These are phyloP conservation scores for Cylloceria caligata DNA, from an alignment of 2,888 invertebrate genomes.

Conservation along the genomic window DNA sequence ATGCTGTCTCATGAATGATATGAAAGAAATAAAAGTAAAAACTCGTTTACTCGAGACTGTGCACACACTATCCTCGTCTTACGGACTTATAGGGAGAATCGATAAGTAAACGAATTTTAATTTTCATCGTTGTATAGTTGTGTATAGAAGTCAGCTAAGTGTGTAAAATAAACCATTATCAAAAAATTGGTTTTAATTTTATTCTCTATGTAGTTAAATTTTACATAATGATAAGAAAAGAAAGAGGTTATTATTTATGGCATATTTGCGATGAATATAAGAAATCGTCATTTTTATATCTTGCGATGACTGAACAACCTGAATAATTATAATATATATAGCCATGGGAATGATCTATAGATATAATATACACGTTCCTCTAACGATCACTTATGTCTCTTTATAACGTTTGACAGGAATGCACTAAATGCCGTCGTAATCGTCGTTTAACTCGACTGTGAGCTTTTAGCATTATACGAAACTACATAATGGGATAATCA, in stretches of 20 bases:
- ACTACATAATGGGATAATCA: slow-evolving; percentile 71
- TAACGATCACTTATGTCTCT: slow-evolving; percentile 56
- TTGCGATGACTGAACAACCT: not conserved
- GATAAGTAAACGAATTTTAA: slow-evolving; percentile 71
- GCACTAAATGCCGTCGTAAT: slow-evolving; percentile 67
- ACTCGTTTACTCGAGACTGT: not conserved
- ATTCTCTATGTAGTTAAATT: not conserved
- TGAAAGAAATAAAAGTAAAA: slow-evolving; percentile 17
- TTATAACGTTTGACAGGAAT: slow-evolving; percentile 62
- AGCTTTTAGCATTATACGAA: slow-evolving; percentile 69
- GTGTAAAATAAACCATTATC: slow-evolving; percentile 84
- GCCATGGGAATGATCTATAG: not conserved
- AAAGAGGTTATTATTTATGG: no score
- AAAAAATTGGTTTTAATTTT: slow-evolving; percentile 63
- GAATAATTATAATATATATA: not conserved
- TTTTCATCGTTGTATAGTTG: slow-evolving; percentile 84
- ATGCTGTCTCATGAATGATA: slow-evolving; percentile 24
- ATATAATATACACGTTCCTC: not conserved
- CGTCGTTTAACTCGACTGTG: slow-evolving; percentile 68
- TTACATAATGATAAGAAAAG: not conserved
- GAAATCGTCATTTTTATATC: not conserved
- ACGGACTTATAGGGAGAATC: slow-evolving; percentile 37
- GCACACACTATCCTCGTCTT: slow-evolving; percentile 16
- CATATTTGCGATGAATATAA: no score
- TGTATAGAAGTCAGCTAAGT: slow-evolving; percentile 83